phyloP scores from a whole-genome alignment of 2,797 vertebrate species.

The Sebastes taczanowskii region DNA sequence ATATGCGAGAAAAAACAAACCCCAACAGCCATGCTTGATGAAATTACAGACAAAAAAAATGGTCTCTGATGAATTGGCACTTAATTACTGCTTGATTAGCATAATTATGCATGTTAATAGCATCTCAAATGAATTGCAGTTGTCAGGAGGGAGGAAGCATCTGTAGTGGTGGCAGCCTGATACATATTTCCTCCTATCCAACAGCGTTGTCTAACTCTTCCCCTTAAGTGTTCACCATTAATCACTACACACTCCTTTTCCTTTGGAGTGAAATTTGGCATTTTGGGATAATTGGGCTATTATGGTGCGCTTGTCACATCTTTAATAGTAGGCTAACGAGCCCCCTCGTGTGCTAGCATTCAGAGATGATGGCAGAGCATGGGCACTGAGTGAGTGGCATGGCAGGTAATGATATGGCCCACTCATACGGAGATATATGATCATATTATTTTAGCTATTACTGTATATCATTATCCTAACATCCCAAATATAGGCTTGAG shows the following conservation, averaged over 20 bases:
- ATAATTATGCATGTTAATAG: conserved; percentile 99
- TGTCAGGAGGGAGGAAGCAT: conserved; percentile 99
- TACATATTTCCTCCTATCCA: conserved; percentile 99
- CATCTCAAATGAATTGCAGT: conserved; percentile 99
- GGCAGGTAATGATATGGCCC: conserved; percentile 62
- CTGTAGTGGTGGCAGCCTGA: conserved; percentile 98
- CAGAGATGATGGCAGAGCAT: conserved; percentile 71
- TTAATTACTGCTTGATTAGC: conserved; percentile 99
- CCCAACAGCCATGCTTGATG: conserved; percentile 90
- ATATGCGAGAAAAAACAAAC: conserved; percentile 82
- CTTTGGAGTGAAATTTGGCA: conserved; percentile 98
- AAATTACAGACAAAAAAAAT: conserved; percentile 95
- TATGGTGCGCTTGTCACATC: conserved; percentile 94
- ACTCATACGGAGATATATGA: conserved; percentile 50
- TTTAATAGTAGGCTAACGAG: conserved; percentile 96
- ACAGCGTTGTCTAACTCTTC: conserved; percentile 96
- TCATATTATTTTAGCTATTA: conserved; percentile 40
- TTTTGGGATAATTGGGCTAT: conserved; percentile 97
- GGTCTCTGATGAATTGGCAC: conserved; percentile 97
- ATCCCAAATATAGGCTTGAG: conserved; percentile 10
- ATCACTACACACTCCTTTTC: conserved; percentile 94
- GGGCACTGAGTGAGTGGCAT: conserved; percentile 67
- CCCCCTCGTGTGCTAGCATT: conserved; percentile 89
- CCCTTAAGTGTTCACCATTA: conserved; percentile 98
- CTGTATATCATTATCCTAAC: conserved; percentile 17